Evolutionary conservation across 1,140 invertebrate genomes (phyloP), one percentile per base, ranked within the genome.

Genomic region (Myzus persicae): DNA sequence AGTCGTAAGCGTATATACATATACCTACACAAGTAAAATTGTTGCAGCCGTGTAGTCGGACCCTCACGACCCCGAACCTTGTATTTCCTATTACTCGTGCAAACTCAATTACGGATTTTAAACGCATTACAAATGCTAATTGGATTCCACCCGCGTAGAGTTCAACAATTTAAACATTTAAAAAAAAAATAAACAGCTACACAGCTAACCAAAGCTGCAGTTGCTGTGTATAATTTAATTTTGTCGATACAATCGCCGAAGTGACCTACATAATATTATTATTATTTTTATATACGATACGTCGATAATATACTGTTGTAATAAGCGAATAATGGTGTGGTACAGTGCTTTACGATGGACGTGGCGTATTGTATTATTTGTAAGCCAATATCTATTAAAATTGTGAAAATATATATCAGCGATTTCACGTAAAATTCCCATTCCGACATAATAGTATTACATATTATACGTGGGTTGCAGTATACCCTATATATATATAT

Each of bases 81-180:
- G 59, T 76, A 76, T 76, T 76, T 76, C 59, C 59, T 76, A 76
- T n/a, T 76, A 76, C 59, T 76, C n/a, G 11, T n/a, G 18, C 59
- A 76, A 76, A 76, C 59, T 76, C n/a, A 76, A 76, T 76, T 76
- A 76, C 59, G 59, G 59, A 76, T 76, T 76, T 76, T 76, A 76
- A 76, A 76, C 59, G 59, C 59, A 76, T 76, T 76, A 76, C 59
- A 76, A 76, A 76, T 76, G 59, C 59, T 76, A 76, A 76, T 76
- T 76, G 59, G 59, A 76, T 76, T 76, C 59, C 31, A 76, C 59
- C 59, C 59, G 59, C 59, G 31, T 76, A n/a, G 31, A 76, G 59
- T 76, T 76, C 31, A 76, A 76, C 59, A 76, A 76, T 76, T 76
- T 76, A 76, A n/a, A n/a, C n/a, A n/a, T 76, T n/a, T 76, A n/a